Evolutionary conservation across 2,797 vertebrate genomes (phyloP), one percentile per base, ranked within the genome.

Genomic region (Moxostoma hubbsi): DNA sequence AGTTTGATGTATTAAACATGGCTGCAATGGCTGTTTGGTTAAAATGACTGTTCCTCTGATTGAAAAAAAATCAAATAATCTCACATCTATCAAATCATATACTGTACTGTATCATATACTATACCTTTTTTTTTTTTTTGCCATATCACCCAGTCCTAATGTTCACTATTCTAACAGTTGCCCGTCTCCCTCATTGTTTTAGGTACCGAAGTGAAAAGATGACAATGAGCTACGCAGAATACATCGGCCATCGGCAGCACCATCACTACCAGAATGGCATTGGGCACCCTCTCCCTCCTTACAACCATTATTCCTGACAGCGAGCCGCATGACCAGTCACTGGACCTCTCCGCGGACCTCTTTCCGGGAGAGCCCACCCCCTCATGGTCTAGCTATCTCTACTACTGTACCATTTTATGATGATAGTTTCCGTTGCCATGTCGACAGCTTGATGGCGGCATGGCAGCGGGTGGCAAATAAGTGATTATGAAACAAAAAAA

Each of bases 241-340:
- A 99, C 94, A 96, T 99, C 90, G 95, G 96, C 93, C 97, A 98
- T 92, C 98, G 97, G 90, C 98, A 99, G 94, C 98, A 99, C 83
- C 98, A 99, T 92, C 97, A 98, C 94, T 99, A 98, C 95, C 98
- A 98, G 92, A 99, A 99, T 81, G 98, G 98, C 95, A 97, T 97
- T 81, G 97, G 96, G 91, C 98, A 99, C 95, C 96, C 97, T 91
- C 96, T 98, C 90, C 98, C 97, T 80, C 96, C 96, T 1, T 99
- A 99, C 96, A 99, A 98, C 96, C 98, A 99, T 99, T 99, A 99
- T 98, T 99, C 98, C 98, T 99, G 98, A 99, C 98, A 98, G 94
- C 95, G 97, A 98, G 97, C 97, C 96, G 94, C 96, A 96, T 97
- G 97, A 95, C 96, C 98, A 99, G 96, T 97, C 98, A 96, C 93